These are phyloP conservation scores for Drosophila recens DNA, from an alignment of 2,888 invertebrate genomes.

Conservation along the genomic window DNA sequence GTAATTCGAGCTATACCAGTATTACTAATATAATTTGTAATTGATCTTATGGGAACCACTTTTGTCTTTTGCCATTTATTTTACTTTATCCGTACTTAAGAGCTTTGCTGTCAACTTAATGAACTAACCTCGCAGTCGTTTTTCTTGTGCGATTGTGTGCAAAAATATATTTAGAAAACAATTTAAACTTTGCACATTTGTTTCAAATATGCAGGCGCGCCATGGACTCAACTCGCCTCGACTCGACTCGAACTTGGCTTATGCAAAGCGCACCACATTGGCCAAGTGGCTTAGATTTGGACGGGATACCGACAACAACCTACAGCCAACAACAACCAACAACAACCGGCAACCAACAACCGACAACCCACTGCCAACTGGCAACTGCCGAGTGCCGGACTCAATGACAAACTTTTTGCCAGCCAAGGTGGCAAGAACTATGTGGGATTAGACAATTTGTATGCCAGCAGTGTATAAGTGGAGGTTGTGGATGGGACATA, in stretches of 20 bases:
- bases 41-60: no score
- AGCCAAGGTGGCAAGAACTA: conserved; percentile 78
- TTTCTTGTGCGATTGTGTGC: conserved; percentile 34
- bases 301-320: conserved; percentile 7
- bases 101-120: conserved; percentile 8
- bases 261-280: conserved; percentile 59
- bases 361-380: conserved; percentile 8
- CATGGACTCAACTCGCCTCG: conserved; percentile 17
- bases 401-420: conserved; percentile 52
- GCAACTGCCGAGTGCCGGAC: conserved; percentile 19
- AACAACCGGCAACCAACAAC: conserved; percentile 1
- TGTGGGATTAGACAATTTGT: conserved; percentile 80
- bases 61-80: not conserved
- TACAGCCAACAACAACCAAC: conserved; percentile 4
- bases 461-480: conserved; percentile 48
- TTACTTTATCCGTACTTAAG: not conserved
- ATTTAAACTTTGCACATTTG: conserved; percentile 83
- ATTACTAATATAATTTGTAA: no score
- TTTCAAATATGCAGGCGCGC: conserved; percentile 70
- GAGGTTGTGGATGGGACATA: conserved; percentile 40
- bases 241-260: conserved; percentile 44
- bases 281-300: conserved; percentile 74
- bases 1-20: no score
- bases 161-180: conserved; percentile 77
- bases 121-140: conserved; percentile 25